phyloP scores from a whole-genome alignment of 2,113 vertebrate genomes.

The Microtus ochrogaster region DNA sequence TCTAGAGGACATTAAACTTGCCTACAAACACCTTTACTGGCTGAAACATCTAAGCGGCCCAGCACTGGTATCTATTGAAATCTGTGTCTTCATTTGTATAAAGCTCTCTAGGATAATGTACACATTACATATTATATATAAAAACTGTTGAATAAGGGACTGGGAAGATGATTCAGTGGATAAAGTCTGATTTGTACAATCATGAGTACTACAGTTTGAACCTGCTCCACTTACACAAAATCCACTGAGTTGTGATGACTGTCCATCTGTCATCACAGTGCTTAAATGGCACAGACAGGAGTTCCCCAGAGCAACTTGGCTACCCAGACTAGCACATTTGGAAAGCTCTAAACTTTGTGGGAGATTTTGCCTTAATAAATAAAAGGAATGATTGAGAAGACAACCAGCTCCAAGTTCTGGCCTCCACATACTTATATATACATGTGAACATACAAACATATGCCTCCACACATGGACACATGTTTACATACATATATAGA shows the following conservation, averaged over 20 bases:
- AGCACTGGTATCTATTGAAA: not conserved
- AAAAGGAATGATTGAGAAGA: not conserved
- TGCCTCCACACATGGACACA: not conserved
- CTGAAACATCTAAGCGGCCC: not conserved
- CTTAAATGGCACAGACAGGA: not conserved
- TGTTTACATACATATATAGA: not conserved
- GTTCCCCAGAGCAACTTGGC: not conserved
- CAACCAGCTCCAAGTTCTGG: not conserved
- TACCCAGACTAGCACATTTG: not conserved
- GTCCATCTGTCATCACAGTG: not conserved
- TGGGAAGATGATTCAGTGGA: not conserved
- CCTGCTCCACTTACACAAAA: not conserved
- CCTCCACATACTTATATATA: not conserved
- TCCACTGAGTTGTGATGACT: not conserved
- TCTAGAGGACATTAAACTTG: too few relatives aligned
- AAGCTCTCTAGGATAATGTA: not conserved
- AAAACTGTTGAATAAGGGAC: not conserved
- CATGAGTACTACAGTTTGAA: not conserved
- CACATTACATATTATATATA: not conserved
- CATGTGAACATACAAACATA: not conserved
- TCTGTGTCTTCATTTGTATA: not conserved
- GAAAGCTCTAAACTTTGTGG: not conserved
- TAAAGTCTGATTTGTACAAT: not conserved
- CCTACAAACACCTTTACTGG: not conserved
- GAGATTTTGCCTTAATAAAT: not conserved